These are phyloP conservation scores for Darevskia nairensis DNA, from an alignment of 2,797 vertebrate species.

Conservation along the genomic window DNA sequence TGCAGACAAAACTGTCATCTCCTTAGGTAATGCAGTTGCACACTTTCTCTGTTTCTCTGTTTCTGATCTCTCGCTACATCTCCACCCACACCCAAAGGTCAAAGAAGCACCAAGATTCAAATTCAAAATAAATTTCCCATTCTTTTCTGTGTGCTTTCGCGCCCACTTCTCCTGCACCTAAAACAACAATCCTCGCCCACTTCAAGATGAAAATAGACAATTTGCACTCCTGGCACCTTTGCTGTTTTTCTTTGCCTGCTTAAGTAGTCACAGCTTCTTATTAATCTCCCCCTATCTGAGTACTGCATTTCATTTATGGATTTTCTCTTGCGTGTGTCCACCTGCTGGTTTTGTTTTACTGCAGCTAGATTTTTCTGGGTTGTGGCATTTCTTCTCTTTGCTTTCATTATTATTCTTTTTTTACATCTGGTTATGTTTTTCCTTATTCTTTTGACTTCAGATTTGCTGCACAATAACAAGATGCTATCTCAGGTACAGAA, in stretches of 20 bases:
- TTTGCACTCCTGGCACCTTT: not conserved
- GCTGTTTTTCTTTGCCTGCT: not conserved
- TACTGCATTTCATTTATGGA: constrained; percentile 5
- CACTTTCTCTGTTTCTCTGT: no score
- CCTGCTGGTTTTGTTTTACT: constrained; percentile 10
- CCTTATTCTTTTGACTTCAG: not conserved
- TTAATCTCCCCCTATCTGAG: not conserved
- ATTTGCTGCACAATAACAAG: not conserved
- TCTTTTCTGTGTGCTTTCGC: not conserved
- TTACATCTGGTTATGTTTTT: not conserved
- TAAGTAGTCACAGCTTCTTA: constrained; percentile 17
- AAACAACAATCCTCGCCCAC: not conserved
- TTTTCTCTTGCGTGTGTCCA: not conserved
- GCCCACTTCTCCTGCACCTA: not conserved
- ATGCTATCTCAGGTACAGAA: not conserved
- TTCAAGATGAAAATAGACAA: not conserved
- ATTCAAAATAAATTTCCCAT: not conserved
- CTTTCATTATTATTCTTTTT: not conserved
- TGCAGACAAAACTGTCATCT: not conserved
- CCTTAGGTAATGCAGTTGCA: not conserved
- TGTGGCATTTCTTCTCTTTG: not conserved
- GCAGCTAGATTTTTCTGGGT: not conserved
- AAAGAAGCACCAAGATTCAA: not conserved
- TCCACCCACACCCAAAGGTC: not conserved
- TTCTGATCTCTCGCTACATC: not conserved